Percentiles rank a stretch among this genome's conserved stretches.
Evolutionary conservation across 2,797 vertebrate genomes (phyloP).

Genomic region (Xenopus petersii): DNA sequence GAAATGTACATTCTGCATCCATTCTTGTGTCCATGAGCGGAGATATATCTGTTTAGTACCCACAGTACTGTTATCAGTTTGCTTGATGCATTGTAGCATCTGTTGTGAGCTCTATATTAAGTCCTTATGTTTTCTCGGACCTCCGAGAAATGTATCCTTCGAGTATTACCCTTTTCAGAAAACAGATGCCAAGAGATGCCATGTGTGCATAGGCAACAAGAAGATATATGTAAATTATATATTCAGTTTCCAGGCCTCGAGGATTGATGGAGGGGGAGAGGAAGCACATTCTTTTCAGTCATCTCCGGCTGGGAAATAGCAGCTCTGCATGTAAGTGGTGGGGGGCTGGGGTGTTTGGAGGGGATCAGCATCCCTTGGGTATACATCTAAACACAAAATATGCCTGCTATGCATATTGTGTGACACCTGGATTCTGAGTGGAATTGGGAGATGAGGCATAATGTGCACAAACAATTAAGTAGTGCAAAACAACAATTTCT

Average conservation of each 20-base stretch:
- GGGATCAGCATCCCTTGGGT: not conserved
- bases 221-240: slow-evolving; percentile 39
- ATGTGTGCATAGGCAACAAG: not conserved
- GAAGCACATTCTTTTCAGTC: slow-evolving; percentile 26
- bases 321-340: slow-evolving; percentile 16
- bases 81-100: not conserved
- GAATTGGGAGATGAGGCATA: not conserved
- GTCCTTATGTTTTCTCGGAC: not conserved
- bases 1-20: too few species aligned
- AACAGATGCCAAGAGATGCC: slow-evolving; percentile 24
- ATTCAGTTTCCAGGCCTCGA: slow-evolving; percentile 30
- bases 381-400: slow-evolving; percentile 9
- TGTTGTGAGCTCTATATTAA: not conserved
- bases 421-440: slow-evolving; percentile 6
- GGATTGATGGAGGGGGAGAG: slow-evolving; percentile 8
- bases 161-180: slow-evolving; percentile 4
- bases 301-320: slow-evolving; percentile 24
- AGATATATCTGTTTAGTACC: too few species aligned
- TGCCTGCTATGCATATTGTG: slow-evolving; percentile 10
- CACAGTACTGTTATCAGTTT: too few species aligned
- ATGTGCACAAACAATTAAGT: not conserved
- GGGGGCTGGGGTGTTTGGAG: not conserved
- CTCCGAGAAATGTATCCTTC: too few species aligned
- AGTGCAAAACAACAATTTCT: not conserved
- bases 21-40: too few species aligned